Evolutionary conservation across 2,888 invertebrate genomes (phyloP).

Genomic region (Coleophora deauratella): DNA sequence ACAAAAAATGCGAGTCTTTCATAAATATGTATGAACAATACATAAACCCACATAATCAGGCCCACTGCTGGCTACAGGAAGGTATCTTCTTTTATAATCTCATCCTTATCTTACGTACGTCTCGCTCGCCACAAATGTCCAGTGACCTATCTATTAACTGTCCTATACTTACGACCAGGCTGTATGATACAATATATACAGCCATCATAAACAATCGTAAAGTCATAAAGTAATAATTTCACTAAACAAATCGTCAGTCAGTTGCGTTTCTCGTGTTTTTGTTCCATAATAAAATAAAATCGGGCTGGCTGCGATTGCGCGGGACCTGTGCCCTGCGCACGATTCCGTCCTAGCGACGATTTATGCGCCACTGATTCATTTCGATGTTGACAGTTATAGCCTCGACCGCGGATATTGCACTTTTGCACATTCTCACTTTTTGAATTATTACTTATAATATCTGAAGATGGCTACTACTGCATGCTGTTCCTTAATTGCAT

Average conservation of each 20-base stretch:
- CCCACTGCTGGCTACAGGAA: no score
- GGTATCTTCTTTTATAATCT: no score
- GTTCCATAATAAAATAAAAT: constrained; percentile 51
- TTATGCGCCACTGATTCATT: constrained; percentile 67
- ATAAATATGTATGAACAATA: no score
- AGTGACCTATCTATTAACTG: no score
- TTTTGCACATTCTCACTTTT: constrained; percentile 54
- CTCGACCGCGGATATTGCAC: constrained; percentile 59
- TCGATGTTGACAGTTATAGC: constrained; percentile 63
- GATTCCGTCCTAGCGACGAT: constrained; percentile 51
- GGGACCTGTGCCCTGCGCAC: constrained; percentile 33
- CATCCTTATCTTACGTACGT: no score
- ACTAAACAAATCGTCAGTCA: constrained; percentile 48
- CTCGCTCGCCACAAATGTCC: no score
- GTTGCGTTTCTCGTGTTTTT: constrained; percentile 35
- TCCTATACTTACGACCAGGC: no score
- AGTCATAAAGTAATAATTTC: constrained; percentile 45
- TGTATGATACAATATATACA: no score
- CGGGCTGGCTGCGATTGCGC: constrained; percentile 43
- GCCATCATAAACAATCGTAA: constrained; percentile 25
- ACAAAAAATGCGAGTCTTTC: no score
- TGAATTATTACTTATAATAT: constrained; percentile 59
- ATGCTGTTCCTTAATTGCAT: constrained; percentile 16
- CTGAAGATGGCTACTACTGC: constrained; percentile 34
- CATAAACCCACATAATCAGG: no score